A percentile compares a stretch with the other conserved stretches of the same genome.
phyloP scores from a whole-genome alignment of 2,888 invertebrate genomes.

The Drosophila anomalata region DNA sequence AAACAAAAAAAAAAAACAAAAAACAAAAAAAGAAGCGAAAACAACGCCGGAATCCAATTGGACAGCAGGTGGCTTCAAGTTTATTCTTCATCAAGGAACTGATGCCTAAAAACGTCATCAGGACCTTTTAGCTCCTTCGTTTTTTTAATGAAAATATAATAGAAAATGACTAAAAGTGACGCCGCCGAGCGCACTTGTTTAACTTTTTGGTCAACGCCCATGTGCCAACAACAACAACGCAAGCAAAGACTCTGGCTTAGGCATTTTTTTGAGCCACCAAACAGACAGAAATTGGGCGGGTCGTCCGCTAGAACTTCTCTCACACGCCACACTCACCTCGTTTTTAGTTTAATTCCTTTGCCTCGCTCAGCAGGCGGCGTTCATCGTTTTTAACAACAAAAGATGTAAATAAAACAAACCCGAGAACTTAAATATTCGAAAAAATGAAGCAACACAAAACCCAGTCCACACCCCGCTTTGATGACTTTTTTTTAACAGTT shows the following conservation, averaged over 20 bases:
- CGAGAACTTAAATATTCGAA: conserved; percentile 64
- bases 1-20: neutral
- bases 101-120: neutral
- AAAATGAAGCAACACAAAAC: conserved; percentile 59
- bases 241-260: conserved; percentile 52
- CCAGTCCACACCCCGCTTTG: conserved; percentile 65
- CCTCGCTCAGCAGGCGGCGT: conserved; percentile 26
- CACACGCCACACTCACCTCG: conserved; percentile 50
- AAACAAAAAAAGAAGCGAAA: conserved; percentile 1
- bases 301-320: conserved; percentile 25
- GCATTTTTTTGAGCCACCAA: conserved; percentile 58
- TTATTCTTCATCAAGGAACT: neutral
- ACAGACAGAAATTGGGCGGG: conserved; percentile 68
- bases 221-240: conserved; percentile 64
- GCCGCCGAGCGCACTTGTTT: conserved; percentile 19
- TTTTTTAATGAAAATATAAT: neutral
- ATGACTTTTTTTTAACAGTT: conserved; percentile 57
- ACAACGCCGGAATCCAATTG: conserved; percentile 53
- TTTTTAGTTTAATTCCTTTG: conserved; percentile 13
- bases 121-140: neutral
- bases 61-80: conserved; percentile 66
- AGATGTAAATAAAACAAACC: conserved; percentile 60
- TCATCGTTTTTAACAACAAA: conserved; percentile 65
- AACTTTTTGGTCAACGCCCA: conserved; percentile 81
- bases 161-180: neutral